These are phyloP conservation scores for Altica lythri DNA, from an alignment of 2,888 invertebrate genomes.

Conservation along the genomic window DNA sequence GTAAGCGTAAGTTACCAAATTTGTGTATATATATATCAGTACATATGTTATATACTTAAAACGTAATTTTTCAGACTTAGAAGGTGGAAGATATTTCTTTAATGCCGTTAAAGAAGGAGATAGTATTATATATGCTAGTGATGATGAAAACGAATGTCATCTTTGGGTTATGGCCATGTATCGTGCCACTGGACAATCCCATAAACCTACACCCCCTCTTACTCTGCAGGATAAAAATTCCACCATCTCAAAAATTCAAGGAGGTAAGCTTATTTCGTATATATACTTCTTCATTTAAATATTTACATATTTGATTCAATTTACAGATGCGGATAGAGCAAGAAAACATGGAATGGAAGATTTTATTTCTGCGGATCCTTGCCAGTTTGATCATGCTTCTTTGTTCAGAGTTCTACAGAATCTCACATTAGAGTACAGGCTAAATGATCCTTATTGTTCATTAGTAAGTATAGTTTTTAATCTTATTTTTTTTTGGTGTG, in stretches of 20 bases:
- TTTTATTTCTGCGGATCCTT: conserved; percentile 98
- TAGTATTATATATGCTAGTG: conserved; percentile 92
- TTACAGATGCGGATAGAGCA: conserved; percentile 88
- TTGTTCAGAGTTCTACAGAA: conserved; percentile 92
- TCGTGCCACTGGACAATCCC: conserved; percentile 98
- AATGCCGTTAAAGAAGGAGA: conserved; percentile 99
- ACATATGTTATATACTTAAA: conserved; percentile 35
- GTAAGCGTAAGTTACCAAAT: conserved; percentile 62
- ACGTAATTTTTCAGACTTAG: conserved; percentile 69
- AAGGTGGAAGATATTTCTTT: conserved; percentile 95
- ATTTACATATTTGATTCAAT: conserved; percentile 4
- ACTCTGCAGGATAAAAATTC: conserved; percentile 78
- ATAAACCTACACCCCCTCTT: conserved; percentile 95
- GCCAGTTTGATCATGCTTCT: conserved; percentile 93
- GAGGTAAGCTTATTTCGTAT: conserved; percentile 64
- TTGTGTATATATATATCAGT: conserved; percentile 34
- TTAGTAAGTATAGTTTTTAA: conserved; percentile 66
- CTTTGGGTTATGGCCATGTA: conserved; percentile 99
- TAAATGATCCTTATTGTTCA: conserved; percentile 98
- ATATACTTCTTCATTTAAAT: conserved; percentile 27
- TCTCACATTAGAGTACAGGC: conserved; percentile 89
- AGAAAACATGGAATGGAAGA: conserved; percentile 99
- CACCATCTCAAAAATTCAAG: conserved; percentile 86
- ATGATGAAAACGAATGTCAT: conserved; percentile 97
- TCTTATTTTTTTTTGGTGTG: too few relatives aligned